Conservation (phyloP, 1,140 invertebrate genomes). For the Drosophila murphyi region DNA sequence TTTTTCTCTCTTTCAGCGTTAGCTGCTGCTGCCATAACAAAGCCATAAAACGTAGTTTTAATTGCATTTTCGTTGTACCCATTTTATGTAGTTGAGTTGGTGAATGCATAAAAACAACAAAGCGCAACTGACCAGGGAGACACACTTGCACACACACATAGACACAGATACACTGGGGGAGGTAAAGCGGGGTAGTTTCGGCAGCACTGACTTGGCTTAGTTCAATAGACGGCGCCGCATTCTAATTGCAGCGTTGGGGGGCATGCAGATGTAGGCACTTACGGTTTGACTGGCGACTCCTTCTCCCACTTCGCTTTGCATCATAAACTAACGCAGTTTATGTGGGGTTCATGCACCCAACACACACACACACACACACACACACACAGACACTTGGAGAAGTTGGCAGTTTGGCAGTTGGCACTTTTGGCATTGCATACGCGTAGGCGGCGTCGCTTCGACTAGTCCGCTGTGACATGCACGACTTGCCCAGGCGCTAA, state of each 20-base stretch:
- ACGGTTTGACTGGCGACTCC: slow-evolving; percentile 67
- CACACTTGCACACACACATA: slow-evolving; percentile 19
- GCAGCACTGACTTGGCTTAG: slow-evolving; percentile 34
- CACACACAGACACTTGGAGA: slow-evolving; percentile 1
- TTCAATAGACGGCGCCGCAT: slow-evolving; percentile 74
- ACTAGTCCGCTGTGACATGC: slow-evolving; percentile 64
- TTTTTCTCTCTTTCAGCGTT: slow-evolving; percentile 5
- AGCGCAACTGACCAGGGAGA: slow-evolving; percentile 60
- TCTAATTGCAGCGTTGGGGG: slow-evolving; percentile 68
- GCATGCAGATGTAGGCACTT: slow-evolving; percentile 62
- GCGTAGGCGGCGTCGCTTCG: slow-evolving; percentile 71
- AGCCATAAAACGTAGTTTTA: slow-evolving; percentile 84
- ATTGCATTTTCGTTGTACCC: slow-evolving; percentile 84
- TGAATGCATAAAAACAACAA: slow-evolving; percentile 76
- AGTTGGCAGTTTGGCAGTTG: slow-evolving; percentile 63
- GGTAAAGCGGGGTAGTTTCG: neutral
- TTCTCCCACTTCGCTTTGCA: slow-evolving; percentile 55
- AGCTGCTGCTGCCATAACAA: slow-evolving; percentile 75
- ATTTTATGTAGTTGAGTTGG: slow-evolving; percentile 79
- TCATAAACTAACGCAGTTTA: slow-evolving; percentile 81
- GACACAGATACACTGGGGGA: slow-evolving; percentile 7
- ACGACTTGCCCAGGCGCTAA: slow-evolving; percentile 73
- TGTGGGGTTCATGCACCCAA: slow-evolving; percentile 72
- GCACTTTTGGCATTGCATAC: slow-evolving; percentile 78
- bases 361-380: slow-evolving; percentile 17